Evolutionary conservation across 2,888 invertebrate genomes (phyloP).

Genomic region (Abrostola triplasia): DNA sequence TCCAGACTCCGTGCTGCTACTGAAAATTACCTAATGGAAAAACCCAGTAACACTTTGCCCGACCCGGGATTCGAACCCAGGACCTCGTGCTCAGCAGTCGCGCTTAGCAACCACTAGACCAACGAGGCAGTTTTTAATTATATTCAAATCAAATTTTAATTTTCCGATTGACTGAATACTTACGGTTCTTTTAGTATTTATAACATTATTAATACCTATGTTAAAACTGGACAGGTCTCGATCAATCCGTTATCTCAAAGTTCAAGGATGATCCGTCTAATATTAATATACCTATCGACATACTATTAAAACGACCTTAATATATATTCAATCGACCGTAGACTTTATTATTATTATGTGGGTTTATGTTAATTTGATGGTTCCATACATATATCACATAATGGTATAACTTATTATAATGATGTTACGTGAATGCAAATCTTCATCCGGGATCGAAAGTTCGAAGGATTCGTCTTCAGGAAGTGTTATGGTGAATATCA

Average conservation of each 20-base stretch:
- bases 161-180: too few species aligned
- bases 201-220: constrained; percentile 7
- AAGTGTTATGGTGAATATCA: constrained; percentile 26
- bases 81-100: too few species aligned
- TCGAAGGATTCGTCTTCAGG: constrained; percentile 28
- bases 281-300: constrained; percentile 1
- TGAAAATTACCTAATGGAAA: too few species aligned
- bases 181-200: neutral
- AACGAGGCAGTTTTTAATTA: too few species aligned
- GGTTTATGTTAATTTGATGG: constrained; percentile 5
- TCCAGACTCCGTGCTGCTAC: too few species aligned
- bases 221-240: constrained; percentile 5
- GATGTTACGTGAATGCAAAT: constrained; percentile 44
- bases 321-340: constrained; percentile 6
- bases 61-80: too few species aligned
- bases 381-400: neutral
- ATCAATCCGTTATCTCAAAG: constrained; percentile 9
- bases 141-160: too few species aligned
- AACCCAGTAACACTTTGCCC: too few species aligned
- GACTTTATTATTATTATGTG: constrained; percentile 16
- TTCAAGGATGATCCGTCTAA: constrained; percentile 18
- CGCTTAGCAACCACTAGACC: too few species aligned
- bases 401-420: constrained; percentile 15
- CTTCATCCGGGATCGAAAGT: constrained; percentile 53
- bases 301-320: neutral